These are phyloP conservation scores for Phymorhynchus buccinoides DNA, from an alignment of 1,140 invertebrate species.

Conservation along the genomic window DNA sequence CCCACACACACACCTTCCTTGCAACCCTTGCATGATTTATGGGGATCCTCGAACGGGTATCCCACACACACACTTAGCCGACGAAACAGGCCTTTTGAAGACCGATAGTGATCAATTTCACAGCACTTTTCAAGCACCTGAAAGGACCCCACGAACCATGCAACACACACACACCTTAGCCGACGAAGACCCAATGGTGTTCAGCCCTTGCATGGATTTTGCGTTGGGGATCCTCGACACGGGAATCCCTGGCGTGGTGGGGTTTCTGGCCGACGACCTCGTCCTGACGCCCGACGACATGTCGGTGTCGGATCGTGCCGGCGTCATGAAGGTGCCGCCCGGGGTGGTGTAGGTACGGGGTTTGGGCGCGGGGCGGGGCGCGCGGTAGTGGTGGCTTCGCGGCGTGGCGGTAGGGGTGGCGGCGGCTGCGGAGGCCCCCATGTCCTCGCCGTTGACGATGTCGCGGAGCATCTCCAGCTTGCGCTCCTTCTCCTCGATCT, in stretches of 20 bases:
- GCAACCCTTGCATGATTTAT: no score
- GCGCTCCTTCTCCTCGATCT: conserved; percentile 63
- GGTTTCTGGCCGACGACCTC: conserved; percentile 43
- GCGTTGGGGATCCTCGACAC: conserved; percentile 46
- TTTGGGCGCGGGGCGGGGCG: conserved; percentile 55
- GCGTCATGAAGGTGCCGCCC: not conserved
- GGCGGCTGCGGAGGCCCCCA: conserved; percentile 31
- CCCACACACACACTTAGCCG: no score
- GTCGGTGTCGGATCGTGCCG: conserved; percentile 33
- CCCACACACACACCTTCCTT: no score
- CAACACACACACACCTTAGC: conserved; percentile 17
- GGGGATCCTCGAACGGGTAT: no score
- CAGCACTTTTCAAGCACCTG: no score
- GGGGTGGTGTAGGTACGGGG: conserved; percentile 67
- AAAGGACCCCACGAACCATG: no score
- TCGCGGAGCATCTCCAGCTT: conserved; percentile 65
- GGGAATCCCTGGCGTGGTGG: conserved; percentile 33
- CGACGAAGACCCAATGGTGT: conserved; percentile 44
- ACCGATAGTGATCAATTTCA: no score
- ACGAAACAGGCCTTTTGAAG: no score
- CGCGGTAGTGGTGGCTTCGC: conserved; percentile 63
- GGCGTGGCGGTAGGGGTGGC: conserved; percentile 58
- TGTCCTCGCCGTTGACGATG: conserved; percentile 59
- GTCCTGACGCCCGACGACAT: conserved; percentile 32
- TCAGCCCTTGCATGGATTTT: conserved; percentile 55